Percentiles rank a stretch among this genome's conserved stretches.
phyloP scores from a whole-genome alignment of 2,888 invertebrate genomes.

The Merodon equestris region DNA sequence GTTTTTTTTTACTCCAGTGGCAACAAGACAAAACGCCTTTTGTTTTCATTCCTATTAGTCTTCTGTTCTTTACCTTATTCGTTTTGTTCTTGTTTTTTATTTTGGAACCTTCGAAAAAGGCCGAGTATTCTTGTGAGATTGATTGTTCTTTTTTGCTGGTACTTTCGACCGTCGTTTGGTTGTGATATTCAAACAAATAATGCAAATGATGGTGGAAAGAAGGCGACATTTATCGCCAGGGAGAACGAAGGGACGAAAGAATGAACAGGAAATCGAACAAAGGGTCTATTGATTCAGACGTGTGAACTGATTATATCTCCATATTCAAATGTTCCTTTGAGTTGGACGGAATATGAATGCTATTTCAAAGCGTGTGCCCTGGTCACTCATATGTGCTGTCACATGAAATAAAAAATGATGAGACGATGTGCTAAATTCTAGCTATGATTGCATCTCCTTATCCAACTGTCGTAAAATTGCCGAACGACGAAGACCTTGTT shows the following conservation, averaged over 20 bases:
- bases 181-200: constrained; percentile 32
- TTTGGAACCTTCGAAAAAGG: background rate
- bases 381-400: no score
- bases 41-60: constrained; percentile 48
- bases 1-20: constrained; percentile 35
- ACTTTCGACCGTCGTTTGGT: background rate
- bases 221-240: constrained; percentile 36
- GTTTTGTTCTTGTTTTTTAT: constrained; percentile 3
- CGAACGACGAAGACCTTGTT: no score
- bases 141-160: background rate
- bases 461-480: no score
- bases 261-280: constrained; percentile 50
- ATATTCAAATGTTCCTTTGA: background rate
- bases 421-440: no score
- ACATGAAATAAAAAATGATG: no score
- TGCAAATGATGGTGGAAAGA: constrained; percentile 16
- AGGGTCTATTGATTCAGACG: constrained; percentile 48
- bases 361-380: no score
- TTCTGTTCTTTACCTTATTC: constrained; percentile 5
- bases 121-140: no score
- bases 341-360: background rate
- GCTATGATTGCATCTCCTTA: no score
- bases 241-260: constrained; percentile 4
- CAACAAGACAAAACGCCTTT: constrained; percentile 58
- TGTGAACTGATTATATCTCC: constrained; percentile 54